Conservation (phyloP, 2,797 vertebrate species). For the Pipistrellus kuhlii region DNA sequence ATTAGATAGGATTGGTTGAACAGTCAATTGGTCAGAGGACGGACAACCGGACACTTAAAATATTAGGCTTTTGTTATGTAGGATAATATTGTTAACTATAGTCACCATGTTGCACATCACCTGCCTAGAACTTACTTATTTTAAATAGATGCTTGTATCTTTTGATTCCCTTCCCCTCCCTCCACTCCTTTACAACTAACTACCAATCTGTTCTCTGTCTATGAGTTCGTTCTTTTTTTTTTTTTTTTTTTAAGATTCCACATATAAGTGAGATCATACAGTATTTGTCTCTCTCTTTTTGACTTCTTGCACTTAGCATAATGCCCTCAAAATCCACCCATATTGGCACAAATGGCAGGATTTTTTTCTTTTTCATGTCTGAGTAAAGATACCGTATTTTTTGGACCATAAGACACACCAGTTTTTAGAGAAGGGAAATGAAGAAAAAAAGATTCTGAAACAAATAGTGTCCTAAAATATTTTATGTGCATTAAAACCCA, state of each 20-base stretch:
- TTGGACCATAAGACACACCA: no score
- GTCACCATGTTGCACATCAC: not conserved
- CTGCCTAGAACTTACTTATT: not conserved
- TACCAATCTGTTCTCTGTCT: not conserved
- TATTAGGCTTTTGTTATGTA: no score
- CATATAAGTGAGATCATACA: not conserved
- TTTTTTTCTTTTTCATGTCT: not conserved
- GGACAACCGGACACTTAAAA: no score
- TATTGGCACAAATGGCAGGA: not conserved
- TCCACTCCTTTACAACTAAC: not conserved
- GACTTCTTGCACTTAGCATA: not conserved
- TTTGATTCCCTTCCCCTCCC: not conserved
- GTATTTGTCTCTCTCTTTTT: not conserved
- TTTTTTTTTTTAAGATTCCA: not conserved
- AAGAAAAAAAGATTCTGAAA: no score
- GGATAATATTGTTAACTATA: no score
- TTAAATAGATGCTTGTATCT: not conserved
- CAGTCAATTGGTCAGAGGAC: no score
- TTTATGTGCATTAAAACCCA: no score
- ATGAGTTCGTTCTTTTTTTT: not conserved
- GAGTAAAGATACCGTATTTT: not conserved
- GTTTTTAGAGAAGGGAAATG: no score
- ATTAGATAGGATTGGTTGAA: no score
- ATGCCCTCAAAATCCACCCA: not conserved
- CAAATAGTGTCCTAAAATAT: no score